These are phyloP conservation scores for Timandra comae DNA, from an alignment of 2,888 invertebrate species.

Conservation along the genomic window DNA sequence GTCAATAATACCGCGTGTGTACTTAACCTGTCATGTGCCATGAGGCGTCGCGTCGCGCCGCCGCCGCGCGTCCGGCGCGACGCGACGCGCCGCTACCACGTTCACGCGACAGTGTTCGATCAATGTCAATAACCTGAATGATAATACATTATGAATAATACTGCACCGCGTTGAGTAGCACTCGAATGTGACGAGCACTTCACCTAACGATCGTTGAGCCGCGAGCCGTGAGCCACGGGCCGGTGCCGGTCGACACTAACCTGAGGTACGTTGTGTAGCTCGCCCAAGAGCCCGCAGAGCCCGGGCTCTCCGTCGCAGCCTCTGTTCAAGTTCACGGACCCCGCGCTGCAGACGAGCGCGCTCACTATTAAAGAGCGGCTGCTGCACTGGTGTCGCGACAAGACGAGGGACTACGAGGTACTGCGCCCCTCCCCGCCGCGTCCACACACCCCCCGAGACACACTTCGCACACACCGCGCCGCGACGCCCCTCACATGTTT, in stretches of 20 bases:
- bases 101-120: slow-evolving; percentile 20
- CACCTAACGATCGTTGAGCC: slow-evolving; percentile 29
- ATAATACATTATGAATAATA: no score
- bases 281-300: slow-evolving; percentile 83
- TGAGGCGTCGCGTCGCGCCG: no score
- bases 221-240: slow-evolving; percentile 25
- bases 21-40: slow-evolving; percentile 16
- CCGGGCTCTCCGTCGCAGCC: slow-evolving; percentile 81
- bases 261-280: slow-evolving; percentile 76
- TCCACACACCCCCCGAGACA: slow-evolving; percentile 5
- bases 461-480: not conserved
- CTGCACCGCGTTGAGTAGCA: slow-evolving; percentile 38
- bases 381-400: slow-evolving; percentile 97
- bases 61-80: not conserved
- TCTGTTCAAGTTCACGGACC: slow-evolving; percentile 94
- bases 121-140: slow-evolving; percentile 44
- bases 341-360: slow-evolving; percentile 92
- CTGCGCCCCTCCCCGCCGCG: slow-evolving; percentile 37
- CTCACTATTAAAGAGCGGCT: slow-evolving; percentile 97
- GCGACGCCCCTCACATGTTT: not conserved
- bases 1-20: slow-evolving; percentile 21
- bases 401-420: slow-evolving; percentile 99
- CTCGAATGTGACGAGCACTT: slow-evolving; percentile 35
- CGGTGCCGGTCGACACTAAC: slow-evolving; percentile 46
- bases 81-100: no score